A percentile compares a stretch with the other conserved stretches of the same genome.
Evolutionary conservation across 2,888 invertebrate genomes (phyloP).

Genomic region (Platerodrilus igneus): DNA sequence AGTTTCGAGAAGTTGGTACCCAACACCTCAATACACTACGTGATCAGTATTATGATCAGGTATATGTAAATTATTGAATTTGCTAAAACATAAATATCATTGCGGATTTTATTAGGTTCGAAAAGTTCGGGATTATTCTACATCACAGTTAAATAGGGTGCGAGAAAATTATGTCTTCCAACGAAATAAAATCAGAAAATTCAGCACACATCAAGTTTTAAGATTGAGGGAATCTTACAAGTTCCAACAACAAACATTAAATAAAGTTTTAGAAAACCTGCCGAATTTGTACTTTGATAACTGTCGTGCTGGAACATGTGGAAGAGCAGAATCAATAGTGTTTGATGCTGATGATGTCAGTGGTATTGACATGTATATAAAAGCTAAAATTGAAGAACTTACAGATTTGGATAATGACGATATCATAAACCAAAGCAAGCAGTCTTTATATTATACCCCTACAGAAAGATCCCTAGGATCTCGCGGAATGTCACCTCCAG

Average conservation of each 20-base stretch:
- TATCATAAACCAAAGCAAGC: conserved; percentile 60
- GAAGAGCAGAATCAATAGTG: conserved; percentile 68
- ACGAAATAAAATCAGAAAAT: conserved; percentile 88
- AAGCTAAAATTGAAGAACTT: conserved; percentile 60
- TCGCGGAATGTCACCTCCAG: conserved; percentile 48
- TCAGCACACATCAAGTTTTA: conserved; percentile 87
- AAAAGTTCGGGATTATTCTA: conserved; percentile 88
- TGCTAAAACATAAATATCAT: conserved; percentile 13
- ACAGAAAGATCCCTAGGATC: conserved; percentile 62
- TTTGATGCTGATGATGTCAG: conserved; percentile 63
- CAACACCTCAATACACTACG: conserved; percentile 78
- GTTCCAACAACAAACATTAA: conserved; percentile 90
- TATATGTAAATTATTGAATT: conserved; percentile 35
- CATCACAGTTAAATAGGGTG: conserved; percentile 86
- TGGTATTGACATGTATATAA: conserved; percentile 63
- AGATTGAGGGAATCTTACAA: conserved; percentile 89
- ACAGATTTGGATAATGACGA: conserved; percentile 49
- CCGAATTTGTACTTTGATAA: conserved; percentile 89
- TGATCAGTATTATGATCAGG: conserved; percentile 93
- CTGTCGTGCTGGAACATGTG: conserved; percentile 81
- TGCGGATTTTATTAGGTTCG: conserved; percentile 68
- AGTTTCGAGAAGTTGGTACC: conserved; percentile 88
- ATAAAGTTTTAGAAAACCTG: conserved; percentile 89
- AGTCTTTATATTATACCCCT: conserved; percentile 79
- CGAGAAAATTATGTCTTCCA: conserved; percentile 95